Base-by-base conservation (phyloP, 2,113 vertebrate species). In the Hypomesus transpacificus region DNA sequence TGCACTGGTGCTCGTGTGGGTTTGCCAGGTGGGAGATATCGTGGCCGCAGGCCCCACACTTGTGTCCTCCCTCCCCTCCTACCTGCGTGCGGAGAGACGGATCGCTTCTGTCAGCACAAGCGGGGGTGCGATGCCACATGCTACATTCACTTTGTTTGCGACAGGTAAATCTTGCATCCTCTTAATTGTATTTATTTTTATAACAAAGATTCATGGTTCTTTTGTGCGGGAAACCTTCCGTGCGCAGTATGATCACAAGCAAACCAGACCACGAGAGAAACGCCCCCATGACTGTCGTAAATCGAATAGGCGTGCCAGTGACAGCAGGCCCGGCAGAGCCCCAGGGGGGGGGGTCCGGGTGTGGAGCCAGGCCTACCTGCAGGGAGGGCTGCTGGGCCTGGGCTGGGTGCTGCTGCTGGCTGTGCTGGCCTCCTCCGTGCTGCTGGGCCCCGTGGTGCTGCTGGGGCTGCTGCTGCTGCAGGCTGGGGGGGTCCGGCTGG, bases 1-100 rank as follows among this genome's bases (percentile, higher is more conserved):
- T 92, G 87, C 97, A 99, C 89, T 98, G 96, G 85, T 99, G 97
- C 85, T 98, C 96, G 0, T 97, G 96, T 0, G 95, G 96, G 82
- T 96, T 96, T 59, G 94, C 90, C 71, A 99, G 90, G 83, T 98
- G 96, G 0, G 94, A 74, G 46, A 99, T 93, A 75, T 98, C 95
- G 0, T 99, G 97, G 58, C 97, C 97, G 0, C 97, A 99, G 14
- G 95, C 92, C 0, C 94, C 94, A 0, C 97, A 99, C 68, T 99
- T 99, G 86, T 94, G 94, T 22, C 92, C 89, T 0, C 90, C 90
- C 14, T 97, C 95, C 16, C 92, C 87, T 28, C 91, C 94, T 1
- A 89, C 90, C 78, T 92, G 91, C 21, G 92, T 51, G 14, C 89
- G 70, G 58, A 56, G 17, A 14, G 4, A 18, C 53, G n/a, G 39